Evolutionary conservation across 1,140 invertebrate genomes (phyloP), one percentile per base, ranked within the genome.

Genomic region (Achroia grisella): DNA sequence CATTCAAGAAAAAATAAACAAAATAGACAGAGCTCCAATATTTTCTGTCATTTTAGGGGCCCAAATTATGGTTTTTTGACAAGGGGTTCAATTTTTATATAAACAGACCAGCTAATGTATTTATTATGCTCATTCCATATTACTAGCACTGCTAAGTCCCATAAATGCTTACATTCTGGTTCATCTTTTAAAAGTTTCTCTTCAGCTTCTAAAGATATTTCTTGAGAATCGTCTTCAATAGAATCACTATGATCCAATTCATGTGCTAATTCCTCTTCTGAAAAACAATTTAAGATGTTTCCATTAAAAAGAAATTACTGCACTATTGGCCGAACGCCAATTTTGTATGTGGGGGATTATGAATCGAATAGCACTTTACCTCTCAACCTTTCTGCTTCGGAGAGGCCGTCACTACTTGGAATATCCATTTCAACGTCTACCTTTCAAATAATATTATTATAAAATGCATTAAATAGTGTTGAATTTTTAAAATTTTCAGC

Each of bases 241-340:
- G 80, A 86, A 49, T 87, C 85, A 56, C 83, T 87, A 37, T 87
- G 83, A 23, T 87, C 80, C 42, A 86, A 58, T 55, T 84, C 83
- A 39, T 65, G 68, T 9, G 67, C 75, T 29, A 86, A 53, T 50
- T 87, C 85, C 32, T 84, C 77, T 46, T 82, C 84, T 85, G 53
- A 51, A 74, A 68, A 57, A 48, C 2, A 46, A 44, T 23, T 34
- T 43, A 12, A n/a, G 23, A 10, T 23, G 17, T 23, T 23, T 23
- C 17, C 6, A 23, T 23, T 23, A 6, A 3, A 23, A 23, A 23
- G 17, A 23, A 23, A 23, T 2, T 23, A 23, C 30, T 8, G 28
- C 9, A 9, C 30, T 31, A 31, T 31, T 9, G 9, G 30, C 9
- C 3, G 30, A 31, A n/a, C 9, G 2, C 9, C 9, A 31, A 31